Percentiles rank a stretch among this genome's conserved stretches.
Conservation (phyloP, 2,113 vertebrate genomes). For the Tor tambroides region DNA sequence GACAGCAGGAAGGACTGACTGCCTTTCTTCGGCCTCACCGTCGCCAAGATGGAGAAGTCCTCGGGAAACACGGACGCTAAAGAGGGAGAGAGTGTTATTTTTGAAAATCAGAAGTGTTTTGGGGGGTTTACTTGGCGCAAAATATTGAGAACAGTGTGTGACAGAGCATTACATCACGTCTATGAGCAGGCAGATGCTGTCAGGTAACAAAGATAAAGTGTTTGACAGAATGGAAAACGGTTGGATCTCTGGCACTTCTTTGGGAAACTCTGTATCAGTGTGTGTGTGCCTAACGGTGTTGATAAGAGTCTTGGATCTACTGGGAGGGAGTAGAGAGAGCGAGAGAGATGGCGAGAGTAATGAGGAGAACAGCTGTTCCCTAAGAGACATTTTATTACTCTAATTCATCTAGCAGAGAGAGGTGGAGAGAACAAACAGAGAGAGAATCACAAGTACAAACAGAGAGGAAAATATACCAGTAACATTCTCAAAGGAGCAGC, state of each 20-base stretch:
- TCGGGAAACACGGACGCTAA: constrained; percentile 87
- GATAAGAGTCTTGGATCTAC: constrained; percentile 14
- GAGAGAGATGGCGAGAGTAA: constrained; percentile 56
- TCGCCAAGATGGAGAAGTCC: constrained; percentile 97
- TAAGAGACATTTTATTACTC: constrained; percentile 57
- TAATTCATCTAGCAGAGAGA: constrained; percentile 64
- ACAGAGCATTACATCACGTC: constrained; percentile 13
- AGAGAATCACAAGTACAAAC: constrained; percentile 53
- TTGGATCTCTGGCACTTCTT: constrained; percentile 5
- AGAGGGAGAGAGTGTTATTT: constrained; percentile 36
- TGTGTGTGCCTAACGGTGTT: neutral
- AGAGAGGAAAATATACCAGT: constrained; percentile 7
- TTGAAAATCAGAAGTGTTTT: neutral
- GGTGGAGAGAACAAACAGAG: constrained; percentile 34
- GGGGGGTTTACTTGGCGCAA: neutral
- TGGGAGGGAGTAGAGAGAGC: constrained; percentile 16
- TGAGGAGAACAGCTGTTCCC: constrained; percentile 68
- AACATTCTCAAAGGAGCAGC: neutral
- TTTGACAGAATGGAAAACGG: constrained; percentile 1
- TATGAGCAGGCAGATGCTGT: constrained; percentile 30
- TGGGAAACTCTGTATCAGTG: neutral
- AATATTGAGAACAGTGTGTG: neutral
- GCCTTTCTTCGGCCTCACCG: constrained; percentile 94
- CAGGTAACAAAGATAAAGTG: constrained; percentile 11
- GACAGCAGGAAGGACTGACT: constrained; percentile 97